Evolutionary conservation across 2,113 vertebrate species (phyloP), one percentile per base, ranked within the genome.

Genomic region (Butastur rufipennis): DNA sequence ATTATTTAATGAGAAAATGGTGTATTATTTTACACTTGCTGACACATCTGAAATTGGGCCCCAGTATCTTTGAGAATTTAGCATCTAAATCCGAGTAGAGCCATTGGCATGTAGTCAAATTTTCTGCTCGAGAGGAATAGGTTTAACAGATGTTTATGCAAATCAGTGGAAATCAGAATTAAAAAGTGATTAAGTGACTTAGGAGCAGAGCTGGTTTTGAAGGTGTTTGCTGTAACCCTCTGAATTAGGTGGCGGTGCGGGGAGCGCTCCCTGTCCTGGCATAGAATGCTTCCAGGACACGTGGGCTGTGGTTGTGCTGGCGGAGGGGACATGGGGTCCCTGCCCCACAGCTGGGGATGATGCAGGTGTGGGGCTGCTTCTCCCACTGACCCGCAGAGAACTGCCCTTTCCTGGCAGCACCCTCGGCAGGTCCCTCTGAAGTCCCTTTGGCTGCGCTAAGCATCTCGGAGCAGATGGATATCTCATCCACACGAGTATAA

Each of bases 231-330:
- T 19, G 16, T 2, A 12, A 20, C 20, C 15, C 50, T 9, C 14
- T 7, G 65, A 9, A 0, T 8, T 2, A 7, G 81, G 50, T 26
- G 7, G 1, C 0, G 8, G 71, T 6, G 50, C 0, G 3, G 45
- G 56, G 72, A 53, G 25, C 2, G 4, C 6, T 68, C n/a, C 52
- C 38, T 3, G 5, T 32, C 34, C 67, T 18, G 43, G 6, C 8
- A 1, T 0, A 2, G 15, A 36, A 15, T 18, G 32, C 13, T 34
- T 5, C 13, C 27, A 23, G 65, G 50, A 15, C 9, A 2, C 0
- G 2, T 4, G 52, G 21, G 40, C 48, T 32, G 52, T 1, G 7
- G 25, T 6, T 8, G 43, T 7, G 11, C 42, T 0, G 1, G 7
- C 0, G 13, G 13, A 13, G n/a, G 31, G 47, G 17, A 8, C 0